Percentiles rank a stretch among this genome's conserved stretches.
Conservation (phyloP, 2,113 vertebrate species). For the Etheostoma spectabile region DNA sequence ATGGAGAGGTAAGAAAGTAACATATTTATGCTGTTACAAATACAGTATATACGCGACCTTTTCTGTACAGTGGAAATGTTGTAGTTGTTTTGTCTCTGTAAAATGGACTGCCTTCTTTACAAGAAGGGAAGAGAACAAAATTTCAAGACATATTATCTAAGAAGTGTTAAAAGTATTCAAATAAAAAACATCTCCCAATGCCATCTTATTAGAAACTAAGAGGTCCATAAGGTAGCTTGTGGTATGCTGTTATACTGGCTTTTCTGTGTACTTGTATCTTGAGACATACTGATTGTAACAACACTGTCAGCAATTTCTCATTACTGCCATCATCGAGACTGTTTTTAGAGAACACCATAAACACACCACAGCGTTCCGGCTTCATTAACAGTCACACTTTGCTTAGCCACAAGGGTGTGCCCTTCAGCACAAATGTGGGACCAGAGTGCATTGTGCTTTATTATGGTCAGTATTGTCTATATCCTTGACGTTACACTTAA, state of each 20-base stretch:
- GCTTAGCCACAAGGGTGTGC: neutral
- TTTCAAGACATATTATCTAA: neutral
- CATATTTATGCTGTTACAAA: neutral
- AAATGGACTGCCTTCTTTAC: neutral
- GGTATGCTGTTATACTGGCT: neutral
- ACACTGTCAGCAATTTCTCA: neutral
- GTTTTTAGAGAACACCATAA: neutral
- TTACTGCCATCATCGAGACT: neutral
- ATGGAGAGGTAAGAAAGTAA: conserved; percentile 91
- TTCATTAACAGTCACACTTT: neutral
- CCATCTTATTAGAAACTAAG: neutral
- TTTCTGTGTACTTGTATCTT: neutral
- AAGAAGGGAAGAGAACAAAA: neutral
- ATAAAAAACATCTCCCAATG: neutral
- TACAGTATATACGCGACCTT: neutral
- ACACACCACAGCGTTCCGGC: neutral
- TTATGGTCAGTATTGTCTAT: too few species aligned
- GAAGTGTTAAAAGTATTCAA: neutral
- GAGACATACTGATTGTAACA: neutral
- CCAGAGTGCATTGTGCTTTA: neutral
- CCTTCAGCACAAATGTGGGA: neutral
- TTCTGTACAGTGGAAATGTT: neutral
- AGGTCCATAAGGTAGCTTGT: neutral
- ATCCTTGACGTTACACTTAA: too few species aligned
- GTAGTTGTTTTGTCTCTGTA: neutral